Percentiles rank a stretch among this genome's conserved stretches.
Evolutionary conservation across 2,113 vertebrate genomes (phyloP).

Genomic region (Cyrtonyx montezumae): DNA sequence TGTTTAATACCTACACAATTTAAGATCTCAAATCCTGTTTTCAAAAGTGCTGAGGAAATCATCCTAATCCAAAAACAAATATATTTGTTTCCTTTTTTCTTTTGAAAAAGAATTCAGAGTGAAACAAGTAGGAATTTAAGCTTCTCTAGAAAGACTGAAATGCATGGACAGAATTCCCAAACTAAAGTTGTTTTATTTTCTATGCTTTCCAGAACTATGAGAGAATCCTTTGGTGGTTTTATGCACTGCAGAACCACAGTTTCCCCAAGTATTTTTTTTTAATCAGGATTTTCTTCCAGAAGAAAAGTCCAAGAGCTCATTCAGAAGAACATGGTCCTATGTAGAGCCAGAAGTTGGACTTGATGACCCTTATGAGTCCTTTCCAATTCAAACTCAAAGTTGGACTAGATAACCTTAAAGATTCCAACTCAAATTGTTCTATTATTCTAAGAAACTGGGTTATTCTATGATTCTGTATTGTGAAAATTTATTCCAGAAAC

Average conservation of each 20-base stretch:
- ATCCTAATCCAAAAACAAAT: neutral
- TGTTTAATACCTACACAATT: neutral
- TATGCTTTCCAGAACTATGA: neutral
- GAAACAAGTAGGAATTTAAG: neutral
- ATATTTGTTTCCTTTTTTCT: neutral
- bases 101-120: neutral
- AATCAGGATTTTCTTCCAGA: accelerated
- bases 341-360: too few relatives aligned
- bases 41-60: neutral
- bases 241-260: neutral
- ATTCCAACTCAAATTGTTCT: too few relatives aligned
- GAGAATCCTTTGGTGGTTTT: neutral
- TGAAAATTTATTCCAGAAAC: too few relatives aligned
- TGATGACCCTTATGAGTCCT: too few relatives aligned
- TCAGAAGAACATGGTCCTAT: neutral
- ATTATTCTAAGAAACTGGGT: too few relatives aligned
- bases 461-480: too few relatives aligned
- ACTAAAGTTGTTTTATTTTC: neutral
- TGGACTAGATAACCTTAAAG: too few relatives aligned
- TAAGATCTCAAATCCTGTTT: neutral
- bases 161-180: neutral
- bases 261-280: neutral
- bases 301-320: neutral
- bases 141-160: neutral
- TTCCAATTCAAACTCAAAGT: too few relatives aligned